Evolutionary conservation across 1,140 invertebrate species (phyloP), one percentile per base, ranked within the genome.

Genomic region (Drosophila serrata): DNA sequence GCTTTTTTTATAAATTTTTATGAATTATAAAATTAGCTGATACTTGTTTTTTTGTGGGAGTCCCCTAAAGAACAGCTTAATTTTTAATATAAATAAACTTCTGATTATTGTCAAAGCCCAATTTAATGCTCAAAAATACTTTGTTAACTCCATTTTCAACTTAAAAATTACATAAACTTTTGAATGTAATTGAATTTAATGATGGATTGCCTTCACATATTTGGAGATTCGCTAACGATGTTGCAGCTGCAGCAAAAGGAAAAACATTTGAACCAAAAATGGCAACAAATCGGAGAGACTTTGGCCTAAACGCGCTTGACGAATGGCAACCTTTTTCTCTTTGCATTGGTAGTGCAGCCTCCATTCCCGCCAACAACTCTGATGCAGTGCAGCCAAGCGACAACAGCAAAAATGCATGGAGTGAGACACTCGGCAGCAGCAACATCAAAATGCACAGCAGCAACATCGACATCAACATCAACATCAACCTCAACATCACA

Each of bases 321-420:
- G 79, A 58, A 75, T 65, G 55, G 46, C 55, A 49, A 69, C 79
- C 80, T 82, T 82, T 37, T 79, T 49, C 46, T 64, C 49, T 75
- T 62, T 74, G 75, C 69, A 79, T 49, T 75, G 70, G 13, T 24
- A 19, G 1, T 37, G 53, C 81, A 84, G 75, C 63, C 51, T 59
- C 64, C 40, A 39, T 31, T 56, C 56, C 63, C 42, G 51, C n/a
- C n/a, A n/a, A n/a, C 64, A 45, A 60, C 67, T 72, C 67, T 79
- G 79, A 87, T 79, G 82, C 79, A 87, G 82, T 85, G 75, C 75
- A 75, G 39, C 82, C 68, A 75, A 87, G 82, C 81, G 58, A 74
- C 61, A 65, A 81, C 49, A 46, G 15, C 53, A 64, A 59, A 19
- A 59, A 19, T 22, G 19, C 6, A 27, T 27, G n/a, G 46, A 49